A percentile compares a stretch with the other conserved stretches of the same genome.
Conservation (phyloP, 2,113 vertebrate genomes). For the Syrrhaptes paradoxus region DNA sequence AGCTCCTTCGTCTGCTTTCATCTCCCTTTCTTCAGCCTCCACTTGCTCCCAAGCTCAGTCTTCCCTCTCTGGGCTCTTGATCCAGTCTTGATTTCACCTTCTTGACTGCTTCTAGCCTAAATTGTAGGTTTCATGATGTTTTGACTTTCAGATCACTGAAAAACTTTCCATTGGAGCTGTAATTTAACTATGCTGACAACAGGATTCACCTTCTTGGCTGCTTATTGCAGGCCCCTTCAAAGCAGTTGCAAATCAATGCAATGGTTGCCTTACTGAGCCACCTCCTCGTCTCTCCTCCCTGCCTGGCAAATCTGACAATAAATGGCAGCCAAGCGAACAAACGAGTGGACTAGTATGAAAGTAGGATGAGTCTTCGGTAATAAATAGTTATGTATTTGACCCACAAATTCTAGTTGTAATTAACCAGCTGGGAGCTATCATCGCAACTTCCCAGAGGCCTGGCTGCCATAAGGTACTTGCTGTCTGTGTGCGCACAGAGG, state of each 20-base stretch:
- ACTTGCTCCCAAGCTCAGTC: background rate
- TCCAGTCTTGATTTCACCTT: background rate
- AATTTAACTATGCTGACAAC: background rate
- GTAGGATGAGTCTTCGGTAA: background rate
- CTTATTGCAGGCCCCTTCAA: background rate
- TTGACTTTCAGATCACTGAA: background rate
- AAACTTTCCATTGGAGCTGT: background rate
- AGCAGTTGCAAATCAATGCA: background rate
- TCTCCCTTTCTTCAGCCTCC: background rate
- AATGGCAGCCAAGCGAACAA: background rate
- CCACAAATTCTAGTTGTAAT: background rate
- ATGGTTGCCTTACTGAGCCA: background rate
- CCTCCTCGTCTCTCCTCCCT: background rate
- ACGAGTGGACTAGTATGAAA: background rate
- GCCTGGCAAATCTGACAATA: background rate
- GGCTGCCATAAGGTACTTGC: background rate
- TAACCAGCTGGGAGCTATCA: background rate
- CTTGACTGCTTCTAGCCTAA: background rate
- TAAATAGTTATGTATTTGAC: background rate
- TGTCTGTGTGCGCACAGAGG: background rate
- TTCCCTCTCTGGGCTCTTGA: background rate
- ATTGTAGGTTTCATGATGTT: background rate
- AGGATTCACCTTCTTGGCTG: background rate
- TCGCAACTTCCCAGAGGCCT: background rate
- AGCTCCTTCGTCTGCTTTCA: background rate